Evolutionary conservation across 2,113 vertebrate genomes (phyloP).

Genomic region (Clupea harengus): DNA sequence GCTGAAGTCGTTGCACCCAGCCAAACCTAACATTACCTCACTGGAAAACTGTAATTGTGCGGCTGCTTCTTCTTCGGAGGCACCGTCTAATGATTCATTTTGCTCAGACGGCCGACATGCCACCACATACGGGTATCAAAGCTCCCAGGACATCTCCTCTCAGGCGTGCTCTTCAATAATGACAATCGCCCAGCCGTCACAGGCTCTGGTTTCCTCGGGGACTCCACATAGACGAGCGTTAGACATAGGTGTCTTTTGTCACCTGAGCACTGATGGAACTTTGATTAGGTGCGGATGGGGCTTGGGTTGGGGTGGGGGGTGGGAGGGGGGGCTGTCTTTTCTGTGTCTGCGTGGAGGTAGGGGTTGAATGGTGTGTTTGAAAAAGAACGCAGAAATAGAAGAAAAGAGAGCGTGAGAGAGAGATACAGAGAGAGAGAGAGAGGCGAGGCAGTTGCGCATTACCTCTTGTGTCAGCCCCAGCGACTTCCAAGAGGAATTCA

Average conservation of each 20-base stretch:
- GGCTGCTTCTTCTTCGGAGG: conserved; percentile 19
- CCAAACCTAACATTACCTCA: conserved; percentile 35
- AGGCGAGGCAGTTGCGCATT: background rate
- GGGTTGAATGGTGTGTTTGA: conserved; percentile 12
- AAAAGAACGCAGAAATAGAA: background rate
- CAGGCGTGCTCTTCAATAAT: too few relatives aligned
- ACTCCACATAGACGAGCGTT: background rate
- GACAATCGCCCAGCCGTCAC: too few relatives aligned
- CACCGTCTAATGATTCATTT: conserved; percentile 8
- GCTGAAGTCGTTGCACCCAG: background rate
- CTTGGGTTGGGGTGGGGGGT: background rate
- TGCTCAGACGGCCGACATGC: background rate
- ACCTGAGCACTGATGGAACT: conserved; percentile 12
- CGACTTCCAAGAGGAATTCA: conserved; percentile 24
- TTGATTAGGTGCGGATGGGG: background rate
- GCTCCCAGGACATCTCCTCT: too few relatives aligned
- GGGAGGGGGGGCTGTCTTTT: conserved; percentile 11
- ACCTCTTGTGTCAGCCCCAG: background rate
- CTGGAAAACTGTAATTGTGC: conserved; percentile 39
- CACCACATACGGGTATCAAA: too few relatives aligned
- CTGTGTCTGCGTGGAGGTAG: conserved; percentile 18
- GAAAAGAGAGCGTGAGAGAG: conserved; percentile 23
- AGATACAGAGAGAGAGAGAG: background rate
- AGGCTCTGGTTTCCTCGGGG: background rate
- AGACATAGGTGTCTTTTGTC: background rate